Conservation (phyloP, 2,797 vertebrate genomes). For the Picus viridis region DNA sequence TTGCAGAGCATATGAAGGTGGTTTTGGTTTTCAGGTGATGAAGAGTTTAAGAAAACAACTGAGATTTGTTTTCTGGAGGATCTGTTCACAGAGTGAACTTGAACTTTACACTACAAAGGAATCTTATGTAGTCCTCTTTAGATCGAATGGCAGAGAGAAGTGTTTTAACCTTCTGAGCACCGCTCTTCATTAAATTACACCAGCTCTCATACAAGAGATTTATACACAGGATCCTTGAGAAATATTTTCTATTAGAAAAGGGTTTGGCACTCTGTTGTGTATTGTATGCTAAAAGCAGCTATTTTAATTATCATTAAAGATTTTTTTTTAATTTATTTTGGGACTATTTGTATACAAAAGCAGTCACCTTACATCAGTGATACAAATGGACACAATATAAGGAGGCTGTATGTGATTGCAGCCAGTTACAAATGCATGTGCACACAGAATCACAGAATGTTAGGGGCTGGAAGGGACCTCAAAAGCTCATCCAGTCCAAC, state of each 20-base stretch:
- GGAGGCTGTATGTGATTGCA: not conserved
- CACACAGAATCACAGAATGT: too few relatives aligned
- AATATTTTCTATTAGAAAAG: not conserved
- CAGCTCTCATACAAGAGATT: not conserved
- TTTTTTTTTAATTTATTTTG: not conserved
- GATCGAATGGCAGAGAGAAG: not conserved
- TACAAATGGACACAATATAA: rapidly evolving
- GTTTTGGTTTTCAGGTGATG: not conserved
- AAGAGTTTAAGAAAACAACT: not conserved
- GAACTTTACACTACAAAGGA: not conserved
- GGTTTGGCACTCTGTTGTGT: not conserved
- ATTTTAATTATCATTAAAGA: not conserved
- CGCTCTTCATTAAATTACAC: not conserved
- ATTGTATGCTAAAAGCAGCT: not conserved
- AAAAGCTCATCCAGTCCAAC: too few relatives aligned
- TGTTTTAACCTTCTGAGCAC: not conserved
- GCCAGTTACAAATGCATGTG: not conserved
- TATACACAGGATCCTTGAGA: not conserved
- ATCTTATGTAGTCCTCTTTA: not conserved
- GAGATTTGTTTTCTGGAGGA: not conserved
- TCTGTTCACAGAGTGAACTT: not conserved
- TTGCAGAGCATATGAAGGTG: not conserved
- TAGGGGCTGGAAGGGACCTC: too few relatives aligned
- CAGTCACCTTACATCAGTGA: not conserved
- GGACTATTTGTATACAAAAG: not conserved